Evolutionary conservation across 53 echinoderm and acorn worm genomes (phyloP).

Genomic region (Antedon mediterranea): DNA sequence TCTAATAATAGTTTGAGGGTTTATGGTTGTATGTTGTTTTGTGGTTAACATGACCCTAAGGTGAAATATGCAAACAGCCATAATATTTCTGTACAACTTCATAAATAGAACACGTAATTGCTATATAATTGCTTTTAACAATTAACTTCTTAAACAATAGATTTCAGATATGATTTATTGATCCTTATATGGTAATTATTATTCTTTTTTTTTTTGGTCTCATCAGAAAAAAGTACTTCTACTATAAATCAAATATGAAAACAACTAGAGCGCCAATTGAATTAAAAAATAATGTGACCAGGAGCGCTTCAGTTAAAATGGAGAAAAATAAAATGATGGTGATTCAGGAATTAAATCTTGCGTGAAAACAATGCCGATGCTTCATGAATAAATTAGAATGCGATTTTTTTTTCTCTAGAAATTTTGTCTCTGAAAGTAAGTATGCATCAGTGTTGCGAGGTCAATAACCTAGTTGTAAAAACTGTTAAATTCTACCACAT

Average conservation of each 20-base stretch:
- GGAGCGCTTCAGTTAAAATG: not conserved
- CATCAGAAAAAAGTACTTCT: not conserved
- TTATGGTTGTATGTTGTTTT: no score
- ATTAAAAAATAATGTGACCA: not conserved
- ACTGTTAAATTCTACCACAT: not conserved
- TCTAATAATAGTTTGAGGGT: no score
- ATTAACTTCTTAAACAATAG: not conserved
- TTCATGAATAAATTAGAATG: not conserved
- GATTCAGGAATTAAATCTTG: not conserved
- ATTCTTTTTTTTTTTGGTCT: no score
- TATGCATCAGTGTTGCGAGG: not conserved
- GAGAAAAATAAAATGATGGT: not conserved
- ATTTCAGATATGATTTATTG: not conserved
- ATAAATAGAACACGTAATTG: not conserved
- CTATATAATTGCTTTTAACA: not conserved
- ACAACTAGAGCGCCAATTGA: not conserved
- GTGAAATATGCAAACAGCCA: no score
- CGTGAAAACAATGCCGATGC: not conserved
- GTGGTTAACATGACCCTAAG: no score
- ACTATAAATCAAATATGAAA: not conserved
- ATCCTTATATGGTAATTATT: not conserved
- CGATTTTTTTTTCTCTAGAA: not conserved
- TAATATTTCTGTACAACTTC: no score
- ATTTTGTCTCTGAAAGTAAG: not conserved
- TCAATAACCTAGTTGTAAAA: not conserved